Evolutionary conservation across 2,888 invertebrate species (phyloP).

Genomic region (Malthinus flaveolus): DNA sequence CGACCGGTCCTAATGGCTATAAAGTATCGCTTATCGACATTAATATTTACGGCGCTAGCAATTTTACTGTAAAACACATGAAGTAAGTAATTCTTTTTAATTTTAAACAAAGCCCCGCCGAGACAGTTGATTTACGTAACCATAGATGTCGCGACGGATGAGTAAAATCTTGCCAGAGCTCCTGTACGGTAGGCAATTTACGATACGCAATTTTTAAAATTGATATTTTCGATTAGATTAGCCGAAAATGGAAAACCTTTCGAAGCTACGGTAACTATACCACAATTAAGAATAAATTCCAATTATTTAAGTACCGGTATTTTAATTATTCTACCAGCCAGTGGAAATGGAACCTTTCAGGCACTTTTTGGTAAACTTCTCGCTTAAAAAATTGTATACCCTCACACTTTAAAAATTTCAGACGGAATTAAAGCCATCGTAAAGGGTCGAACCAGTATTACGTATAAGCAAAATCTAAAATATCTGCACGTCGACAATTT

Average conservation of each 20-base stretch:
- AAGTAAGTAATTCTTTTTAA: slow-evolving; percentile 53
- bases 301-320: slow-evolving; percentile 71
- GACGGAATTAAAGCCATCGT: slow-evolving; percentile 64
- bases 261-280: slow-evolving; percentile 65
- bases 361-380: slow-evolving; percentile 60
- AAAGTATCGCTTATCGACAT: slow-evolving; percentile 63
- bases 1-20: slow-evolving; percentile 62
- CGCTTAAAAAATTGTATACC: slow-evolving; percentile 4
- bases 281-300: slow-evolving; percentile 66
- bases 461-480: slow-evolving; percentile 53
- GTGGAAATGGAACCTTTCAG: slow-evolving; percentile 71
- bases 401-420: slow-evolving; percentile 39
- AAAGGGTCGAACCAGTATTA: slow-evolving; percentile 61
- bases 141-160: too few relatives aligned
- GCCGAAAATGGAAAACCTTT: slow-evolving; percentile 66
- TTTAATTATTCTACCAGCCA: slow-evolving; percentile 70
- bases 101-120: slow-evolving; percentile 20
- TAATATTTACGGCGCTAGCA: slow-evolving; percentile 66
- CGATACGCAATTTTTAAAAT: too few relatives aligned
- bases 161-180: too few relatives aligned
- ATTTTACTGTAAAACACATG: slow-evolving; percentile 61
- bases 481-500: slow-evolving; percentile 66
- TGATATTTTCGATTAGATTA: slow-evolving; percentile 48
- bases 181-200: too few relatives aligned
- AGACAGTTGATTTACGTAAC: too few relatives aligned